phyloP scores from a whole-genome alignment of 1,140 invertebrate genomes.

The Pteromalus puparum region DNA sequence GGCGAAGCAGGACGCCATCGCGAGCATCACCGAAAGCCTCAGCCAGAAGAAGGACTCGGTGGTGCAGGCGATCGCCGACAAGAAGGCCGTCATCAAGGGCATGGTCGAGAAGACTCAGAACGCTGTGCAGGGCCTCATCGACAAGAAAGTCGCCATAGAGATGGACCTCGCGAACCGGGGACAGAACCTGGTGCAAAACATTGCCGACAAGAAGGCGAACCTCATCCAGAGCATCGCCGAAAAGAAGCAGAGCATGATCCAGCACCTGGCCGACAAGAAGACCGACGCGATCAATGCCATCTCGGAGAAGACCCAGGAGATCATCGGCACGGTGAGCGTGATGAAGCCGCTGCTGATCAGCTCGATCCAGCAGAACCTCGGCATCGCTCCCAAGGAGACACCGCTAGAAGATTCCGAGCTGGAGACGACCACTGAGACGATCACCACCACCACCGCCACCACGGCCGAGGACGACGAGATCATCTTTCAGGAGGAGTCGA shows the following conservation, averaged over 20 bases:
- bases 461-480: not conserved
- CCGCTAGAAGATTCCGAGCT: not conserved
- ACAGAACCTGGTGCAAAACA: not conserved
- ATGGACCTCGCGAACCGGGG: not conserved
- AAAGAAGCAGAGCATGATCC: not conserved
- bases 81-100: not conserved
- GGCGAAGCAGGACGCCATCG: not conserved
- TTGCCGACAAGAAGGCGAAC: not conserved
- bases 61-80: not conserved
- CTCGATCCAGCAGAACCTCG: not conserved
- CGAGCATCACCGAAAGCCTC: not conserved
- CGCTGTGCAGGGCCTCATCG: not conserved
- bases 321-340: not conserved
- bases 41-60: not conserved
- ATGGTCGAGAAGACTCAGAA: slow-evolving; percentile 1
- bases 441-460: not conserved
- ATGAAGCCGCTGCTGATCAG: not conserved
- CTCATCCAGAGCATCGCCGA: not conserved
- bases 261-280: not conserved
- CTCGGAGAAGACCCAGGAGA: not conserved
- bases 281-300: not conserved
- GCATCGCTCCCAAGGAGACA: not conserved
- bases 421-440: not conserved
- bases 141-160: not conserved
- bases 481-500: not conserved